phyloP scores from a whole-genome alignment of 2,888 invertebrate genomes.

The Drosophila putrida region DNA sequence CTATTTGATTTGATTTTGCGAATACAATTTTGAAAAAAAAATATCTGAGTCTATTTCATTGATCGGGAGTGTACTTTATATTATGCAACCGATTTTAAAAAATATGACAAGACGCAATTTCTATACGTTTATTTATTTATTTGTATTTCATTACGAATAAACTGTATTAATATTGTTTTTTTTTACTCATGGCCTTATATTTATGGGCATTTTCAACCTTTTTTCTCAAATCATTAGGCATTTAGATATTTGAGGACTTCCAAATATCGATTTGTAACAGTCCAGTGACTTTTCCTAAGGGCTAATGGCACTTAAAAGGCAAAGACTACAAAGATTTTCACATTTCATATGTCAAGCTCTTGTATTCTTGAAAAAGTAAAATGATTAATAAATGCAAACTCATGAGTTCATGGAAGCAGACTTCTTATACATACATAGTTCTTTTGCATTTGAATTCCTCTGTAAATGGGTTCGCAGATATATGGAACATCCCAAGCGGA shows the following conservation, averaged over 20 bases:
- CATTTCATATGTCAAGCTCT: conserved; percentile 10
- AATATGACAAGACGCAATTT: neutral
- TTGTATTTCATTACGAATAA: conserved; percentile 8
- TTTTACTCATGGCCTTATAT: conserved; percentile 3
- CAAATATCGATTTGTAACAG: conserved; percentile 50
- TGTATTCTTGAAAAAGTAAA: conserved; percentile 22
- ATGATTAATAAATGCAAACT: conserved; percentile 51
- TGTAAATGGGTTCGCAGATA: conserved; percentile 16
- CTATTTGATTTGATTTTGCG: too few relatives aligned
- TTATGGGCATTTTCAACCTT: conserved; percentile 32
- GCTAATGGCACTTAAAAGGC: conserved; percentile 3
- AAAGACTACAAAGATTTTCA: conserved; percentile 27
- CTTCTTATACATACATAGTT: conserved; percentile 9
- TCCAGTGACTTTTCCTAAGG: conserved; percentile 26
- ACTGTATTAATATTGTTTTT: neutral
- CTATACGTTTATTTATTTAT: conserved; percentile 20
- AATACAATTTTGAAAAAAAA: too few relatives aligned
- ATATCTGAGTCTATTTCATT: neutral
- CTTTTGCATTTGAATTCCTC: conserved; percentile 17
- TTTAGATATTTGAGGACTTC: conserved; percentile 20
- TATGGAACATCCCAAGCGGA: conserved; percentile 21
- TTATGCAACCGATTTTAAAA: neutral
- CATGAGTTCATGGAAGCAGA: conserved; percentile 7
- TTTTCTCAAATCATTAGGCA: conserved; percentile 47
- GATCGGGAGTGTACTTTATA: neutral